These are phyloP conservation scores for Channa maculata DNA, from an alignment of 2,113 vertebrate species.

Conservation along the genomic window DNA sequence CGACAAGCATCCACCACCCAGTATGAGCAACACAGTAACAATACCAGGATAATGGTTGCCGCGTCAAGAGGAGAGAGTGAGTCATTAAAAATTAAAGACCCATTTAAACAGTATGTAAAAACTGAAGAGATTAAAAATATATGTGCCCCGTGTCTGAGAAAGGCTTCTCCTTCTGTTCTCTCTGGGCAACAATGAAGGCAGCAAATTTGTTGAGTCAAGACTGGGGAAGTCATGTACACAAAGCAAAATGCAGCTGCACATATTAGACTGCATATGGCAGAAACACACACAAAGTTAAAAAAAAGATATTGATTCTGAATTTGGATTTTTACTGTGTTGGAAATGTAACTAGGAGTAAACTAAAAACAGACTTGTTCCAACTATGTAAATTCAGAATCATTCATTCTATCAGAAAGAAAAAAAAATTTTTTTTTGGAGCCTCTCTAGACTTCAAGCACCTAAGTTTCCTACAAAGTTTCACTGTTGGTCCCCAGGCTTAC, in stretches of 20 bases:
- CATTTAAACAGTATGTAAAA: constrained; percentile 79
- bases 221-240: background rate
- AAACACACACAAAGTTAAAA: background rate
- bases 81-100: constrained; percentile 76
- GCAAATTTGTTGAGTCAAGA: constrained; percentile 11
- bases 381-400: background rate
- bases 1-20: constrained; percentile 31
- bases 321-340: constrained; percentile 15
- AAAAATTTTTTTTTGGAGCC: background rate
- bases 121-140: constrained; percentile 80
- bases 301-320: constrained; percentile 8
- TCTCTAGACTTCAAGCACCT: background rate
- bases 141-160: constrained; percentile 47
- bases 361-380: constrained; percentile 2
- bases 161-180: constrained; percentile 43
- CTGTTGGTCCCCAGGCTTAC: constrained; percentile 16
- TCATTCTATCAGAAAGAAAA: background rate
- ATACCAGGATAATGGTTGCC: constrained; percentile 44
- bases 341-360: constrained; percentile 25
- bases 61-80: constrained; percentile 58
- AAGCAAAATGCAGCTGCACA: constrained; percentile 1
- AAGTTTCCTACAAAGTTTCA: background rate
- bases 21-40: constrained; percentile 22
- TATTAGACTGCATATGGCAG: background rate
- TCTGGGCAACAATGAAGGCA: constrained; percentile 42